These are phyloP conservation scores for Heliconius hortense DNA, from an alignment of 2,888 invertebrate genomes.

Conservation along the genomic window DNA sequence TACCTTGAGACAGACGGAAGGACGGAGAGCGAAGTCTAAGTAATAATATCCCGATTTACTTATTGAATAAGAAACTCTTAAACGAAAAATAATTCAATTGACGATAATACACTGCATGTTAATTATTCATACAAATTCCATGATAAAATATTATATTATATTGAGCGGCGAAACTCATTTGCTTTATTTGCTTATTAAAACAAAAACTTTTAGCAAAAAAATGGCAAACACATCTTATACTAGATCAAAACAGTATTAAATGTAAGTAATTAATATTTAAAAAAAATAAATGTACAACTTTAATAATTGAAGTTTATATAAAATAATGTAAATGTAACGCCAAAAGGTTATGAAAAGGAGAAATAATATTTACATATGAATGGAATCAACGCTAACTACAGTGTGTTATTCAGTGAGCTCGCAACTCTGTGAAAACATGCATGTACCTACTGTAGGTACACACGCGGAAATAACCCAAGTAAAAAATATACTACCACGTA, in stretches of 20 bases:
- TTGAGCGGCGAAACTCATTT: neutral
- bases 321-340: constrained; percentile 14
- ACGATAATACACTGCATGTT: neutral
- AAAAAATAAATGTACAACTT: neutral
- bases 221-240: neutral
- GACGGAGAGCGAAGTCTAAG: too few relatives aligned
- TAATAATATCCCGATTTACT: too few relatives aligned
- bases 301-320: constrained; percentile 4
- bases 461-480: neutral
- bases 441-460: constrained; percentile 5
- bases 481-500: neutral
- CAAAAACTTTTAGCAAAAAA: constrained; percentile 8
- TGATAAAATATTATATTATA: neutral
- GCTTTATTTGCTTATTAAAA: neutral
- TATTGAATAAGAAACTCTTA: too few relatives aligned
- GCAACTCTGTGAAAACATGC: constrained; percentile 17
- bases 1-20: too few relatives aligned
- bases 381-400: constrained; percentile 15
- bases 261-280: neutral
- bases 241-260: constrained; percentile 1
- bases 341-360: constrained; percentile 12
- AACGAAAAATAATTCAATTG: neutral
- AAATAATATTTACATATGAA: constrained; percentile 19
- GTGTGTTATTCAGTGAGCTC: constrained; percentile 13
- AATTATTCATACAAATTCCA: neutral